Evolutionary conservation across 2,797 vertebrate species (phyloP).

Genomic region (Takifugu rubripes): DNA sequence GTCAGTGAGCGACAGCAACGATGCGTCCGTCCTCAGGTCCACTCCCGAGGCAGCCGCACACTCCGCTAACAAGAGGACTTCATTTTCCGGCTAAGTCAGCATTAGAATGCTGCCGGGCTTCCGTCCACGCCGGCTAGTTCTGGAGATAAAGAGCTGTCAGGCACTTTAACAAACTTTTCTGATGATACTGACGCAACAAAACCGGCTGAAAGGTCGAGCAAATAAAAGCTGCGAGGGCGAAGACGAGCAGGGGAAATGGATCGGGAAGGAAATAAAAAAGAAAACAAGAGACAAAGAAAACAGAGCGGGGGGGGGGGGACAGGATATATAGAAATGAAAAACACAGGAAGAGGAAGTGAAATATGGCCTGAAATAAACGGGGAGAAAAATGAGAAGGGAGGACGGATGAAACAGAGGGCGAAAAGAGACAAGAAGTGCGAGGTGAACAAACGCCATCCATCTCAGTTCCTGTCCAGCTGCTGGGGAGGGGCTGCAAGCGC

Average conservation of each 20-base stretch:
- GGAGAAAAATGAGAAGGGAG: constrained; percentile 6
- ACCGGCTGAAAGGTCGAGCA: background rate
- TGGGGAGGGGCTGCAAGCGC: constrained; percentile 48
- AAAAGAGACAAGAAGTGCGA: constrained; percentile 11
- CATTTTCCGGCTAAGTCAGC: background rate
- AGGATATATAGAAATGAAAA: constrained; percentile 2
- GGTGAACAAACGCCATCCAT: constrained; percentile 36
- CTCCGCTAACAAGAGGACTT: background rate
- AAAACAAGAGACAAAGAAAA: background rate
- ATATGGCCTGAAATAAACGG: constrained; percentile 1
- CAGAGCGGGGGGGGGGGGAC: background rate
- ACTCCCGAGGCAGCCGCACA: background rate
- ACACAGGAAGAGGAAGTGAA: background rate
- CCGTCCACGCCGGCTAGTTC: background rate
- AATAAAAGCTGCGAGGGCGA: background rate
- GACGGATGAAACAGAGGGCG: background rate
- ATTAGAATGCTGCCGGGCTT: constrained; percentile 1
- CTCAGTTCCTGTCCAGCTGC: constrained; percentile 60
- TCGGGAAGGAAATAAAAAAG: constrained; percentile 6
- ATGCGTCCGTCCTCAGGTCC: no score
- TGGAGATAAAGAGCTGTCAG: background rate
- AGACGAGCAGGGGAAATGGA: constrained; percentile 2
- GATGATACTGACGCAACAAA: background rate
- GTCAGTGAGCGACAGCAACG: no score
- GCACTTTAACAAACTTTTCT: background rate